Evolutionary conservation across 2,888 invertebrate species (phyloP).

Genomic region (Heteromurus nitidus): DNA sequence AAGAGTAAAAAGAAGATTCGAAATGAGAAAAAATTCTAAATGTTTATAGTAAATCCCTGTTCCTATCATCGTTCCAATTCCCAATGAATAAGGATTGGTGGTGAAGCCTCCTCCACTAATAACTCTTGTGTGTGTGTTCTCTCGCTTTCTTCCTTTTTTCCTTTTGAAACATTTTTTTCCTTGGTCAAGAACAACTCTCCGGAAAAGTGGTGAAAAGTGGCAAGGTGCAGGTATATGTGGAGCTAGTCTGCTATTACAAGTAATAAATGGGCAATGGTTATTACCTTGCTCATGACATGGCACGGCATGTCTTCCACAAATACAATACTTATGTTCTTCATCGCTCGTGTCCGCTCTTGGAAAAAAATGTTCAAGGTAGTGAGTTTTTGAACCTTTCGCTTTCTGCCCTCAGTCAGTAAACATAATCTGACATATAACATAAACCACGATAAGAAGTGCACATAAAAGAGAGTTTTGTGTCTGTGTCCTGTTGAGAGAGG

Average conservation of each 20-base stretch:
- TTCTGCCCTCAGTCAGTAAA: neutral
- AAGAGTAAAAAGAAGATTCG: neutral
- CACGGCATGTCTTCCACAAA: constrained; percentile 42
- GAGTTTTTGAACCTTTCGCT: no score
- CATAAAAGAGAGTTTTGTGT: no score
- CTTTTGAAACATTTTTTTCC: constrained; percentile 22
- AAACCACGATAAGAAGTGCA: constrained; percentile 29
- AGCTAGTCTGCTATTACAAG: constrained; percentile 51
- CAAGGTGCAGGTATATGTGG: no score
- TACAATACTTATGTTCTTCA: neutral
- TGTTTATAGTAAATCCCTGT: constrained; percentile 31
- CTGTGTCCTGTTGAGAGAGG: constrained; percentile 14
- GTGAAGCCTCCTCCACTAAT: neutral
- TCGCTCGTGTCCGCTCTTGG: neutral
- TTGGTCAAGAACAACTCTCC: neutral
- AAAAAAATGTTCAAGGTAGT: neutral
- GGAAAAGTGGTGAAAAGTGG: constrained; percentile 31
- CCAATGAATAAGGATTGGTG: neutral
- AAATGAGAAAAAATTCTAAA: neutral
- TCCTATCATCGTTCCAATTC: constrained; percentile 13
- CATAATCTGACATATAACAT: constrained; percentile 28
- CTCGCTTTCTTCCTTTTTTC: constrained; percentile 60
- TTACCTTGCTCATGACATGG: constrained; percentile 61
- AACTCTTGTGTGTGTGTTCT: neutral
- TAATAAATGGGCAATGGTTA: constrained; percentile 64